Conservation (phyloP, 2,113 vertebrate species). For the Actinemys pallida region DNA sequence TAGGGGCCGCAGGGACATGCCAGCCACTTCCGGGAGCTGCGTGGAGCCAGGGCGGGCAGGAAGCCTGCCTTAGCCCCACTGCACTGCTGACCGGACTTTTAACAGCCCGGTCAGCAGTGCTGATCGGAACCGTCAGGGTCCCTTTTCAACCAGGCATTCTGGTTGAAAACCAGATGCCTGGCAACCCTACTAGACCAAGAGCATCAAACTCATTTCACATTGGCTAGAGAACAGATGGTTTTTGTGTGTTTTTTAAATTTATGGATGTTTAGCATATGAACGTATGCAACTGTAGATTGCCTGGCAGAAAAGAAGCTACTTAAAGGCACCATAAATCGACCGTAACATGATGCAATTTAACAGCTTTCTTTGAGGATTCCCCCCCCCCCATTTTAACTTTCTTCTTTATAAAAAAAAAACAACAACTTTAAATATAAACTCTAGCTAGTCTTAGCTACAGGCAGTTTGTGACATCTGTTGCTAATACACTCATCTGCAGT, state of each 20-base stretch:
- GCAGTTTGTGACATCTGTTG: background rate
- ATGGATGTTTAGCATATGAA: conserved; percentile 9
- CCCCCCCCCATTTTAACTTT: background rate
- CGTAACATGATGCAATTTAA: background rate
- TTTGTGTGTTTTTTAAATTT: background rate
- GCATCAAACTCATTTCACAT: background rate
- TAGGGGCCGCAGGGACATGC: no score
- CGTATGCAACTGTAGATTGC: background rate
- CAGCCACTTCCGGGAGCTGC: no score
- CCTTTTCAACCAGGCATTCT: no score
- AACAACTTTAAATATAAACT: conserved; percentile 10
- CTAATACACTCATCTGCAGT: background rate
- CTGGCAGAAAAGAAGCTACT: background rate
- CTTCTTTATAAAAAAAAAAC: background rate
- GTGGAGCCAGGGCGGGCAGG: no score
- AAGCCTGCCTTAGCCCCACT: no score
- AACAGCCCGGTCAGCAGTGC: no score
- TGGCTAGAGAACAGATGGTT: background rate
- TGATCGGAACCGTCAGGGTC: no score
- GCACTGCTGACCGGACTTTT: no score
- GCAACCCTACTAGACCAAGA: background rate
- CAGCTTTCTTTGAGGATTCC: conserved; percentile 13
- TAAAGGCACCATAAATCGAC: background rate
- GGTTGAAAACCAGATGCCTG: no score
- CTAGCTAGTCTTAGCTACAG: background rate